Percentiles rank a stretch among this genome's conserved stretches.
Conservation (phyloP, 2,888 invertebrate genomes). For the Adineta ricciae region DNA sequence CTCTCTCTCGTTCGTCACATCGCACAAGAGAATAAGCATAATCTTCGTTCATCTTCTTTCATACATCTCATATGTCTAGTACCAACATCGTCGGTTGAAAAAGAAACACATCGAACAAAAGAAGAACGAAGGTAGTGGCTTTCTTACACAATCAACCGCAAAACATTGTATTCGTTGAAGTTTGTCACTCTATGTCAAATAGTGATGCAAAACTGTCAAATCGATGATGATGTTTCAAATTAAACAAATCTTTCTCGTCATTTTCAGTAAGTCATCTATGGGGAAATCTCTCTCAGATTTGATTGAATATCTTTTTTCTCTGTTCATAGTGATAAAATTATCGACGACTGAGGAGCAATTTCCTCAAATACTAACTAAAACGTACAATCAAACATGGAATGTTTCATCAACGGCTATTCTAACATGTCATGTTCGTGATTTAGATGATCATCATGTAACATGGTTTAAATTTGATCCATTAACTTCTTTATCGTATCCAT, state of each 20-base stretch:
- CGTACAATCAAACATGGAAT: constrained; percentile 9
- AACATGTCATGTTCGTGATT: constrained; percentile 4
- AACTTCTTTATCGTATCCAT: background rate
- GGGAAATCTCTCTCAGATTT: no score
- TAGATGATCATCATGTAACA: constrained; percentile 14
- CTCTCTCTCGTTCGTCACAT: background rate
- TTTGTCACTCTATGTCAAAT: background rate
- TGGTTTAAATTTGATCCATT: constrained; percentile 11
- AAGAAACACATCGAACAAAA: background rate
- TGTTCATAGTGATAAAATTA: background rate
- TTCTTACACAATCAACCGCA: background rate
- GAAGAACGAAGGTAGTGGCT: background rate
- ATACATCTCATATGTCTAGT: background rate
- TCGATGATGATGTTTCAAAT: constrained; percentile 1
- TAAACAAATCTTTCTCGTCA: background rate
- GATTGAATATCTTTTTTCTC: no score
- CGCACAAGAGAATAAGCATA: background rate
- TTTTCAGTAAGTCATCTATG: background rate
- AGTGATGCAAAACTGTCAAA: constrained; percentile 5
- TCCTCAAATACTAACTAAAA: background rate
- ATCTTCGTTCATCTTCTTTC: background rate
- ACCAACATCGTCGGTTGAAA: background rate
- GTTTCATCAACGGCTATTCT: background rate
- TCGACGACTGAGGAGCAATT: background rate
- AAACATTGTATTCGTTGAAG: background rate